Base-by-base conservation (phyloP, 2,113 vertebrate genomes). In the Notiomystis cincta region DNA sequence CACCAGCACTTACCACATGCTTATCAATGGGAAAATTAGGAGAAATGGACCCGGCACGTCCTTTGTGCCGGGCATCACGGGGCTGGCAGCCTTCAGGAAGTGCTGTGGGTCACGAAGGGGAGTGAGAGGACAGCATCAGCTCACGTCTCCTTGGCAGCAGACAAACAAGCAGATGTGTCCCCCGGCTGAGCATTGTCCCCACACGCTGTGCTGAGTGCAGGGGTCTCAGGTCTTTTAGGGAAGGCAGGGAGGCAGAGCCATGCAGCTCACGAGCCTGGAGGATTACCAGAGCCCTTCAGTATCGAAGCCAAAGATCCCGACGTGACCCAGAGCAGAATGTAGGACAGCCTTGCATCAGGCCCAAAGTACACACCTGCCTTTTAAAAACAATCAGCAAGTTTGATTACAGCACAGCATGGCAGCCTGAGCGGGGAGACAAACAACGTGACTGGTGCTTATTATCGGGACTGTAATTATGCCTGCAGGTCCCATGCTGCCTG, bases 401-500 rank as follows among this genome's bases (percentile, higher is more conserved):
- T 92, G 87, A 90, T 89, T 75, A 90, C 66, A 80, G 81, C 15
- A 2, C 76, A 54, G 77, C 2, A 0, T 2, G 11, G 62, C 54
- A 51, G 79, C 67, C 75, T 23, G 58, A 76, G 31, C 0, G 0
- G 67, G 72, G 56, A 96, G 72, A 83, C 83, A 83, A 83, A 89
- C 61, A 80, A 50, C 20, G 2, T 22, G 33, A 47, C 57, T 62
- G 33, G 65, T 71, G 37, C 67, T 91, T 88, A 61, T 92, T 84
- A 57, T 53, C 2, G 7, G 66, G 70, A 57, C 85, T 93, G 85
- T 88, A 94, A 95, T 96, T 95, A 92, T 58, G 85, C 92, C 88
- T 88, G 71, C 73, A 48, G 92, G 92, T 94, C 92, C 85, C 66
- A 44, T 45, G 87, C 87, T 76, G 87, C 94, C 57, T 31, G 82